phyloP scores from a whole-genome alignment of 2,888 invertebrate species.

The Petrolisthes cinctipes region DNA sequence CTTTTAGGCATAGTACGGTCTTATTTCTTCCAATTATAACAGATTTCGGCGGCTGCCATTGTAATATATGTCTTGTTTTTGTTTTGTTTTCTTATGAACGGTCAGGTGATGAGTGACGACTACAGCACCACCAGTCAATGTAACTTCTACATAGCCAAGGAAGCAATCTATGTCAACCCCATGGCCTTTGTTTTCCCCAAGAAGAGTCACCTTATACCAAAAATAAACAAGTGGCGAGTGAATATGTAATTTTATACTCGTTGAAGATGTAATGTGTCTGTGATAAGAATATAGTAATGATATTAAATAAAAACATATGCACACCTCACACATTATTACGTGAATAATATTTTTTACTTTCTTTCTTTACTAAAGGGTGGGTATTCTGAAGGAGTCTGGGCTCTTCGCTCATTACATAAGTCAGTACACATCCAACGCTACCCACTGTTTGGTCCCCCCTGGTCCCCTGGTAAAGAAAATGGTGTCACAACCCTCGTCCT shows the following conservation, averaged over 20 bases:
- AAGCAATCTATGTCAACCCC: conserved; percentile 25
- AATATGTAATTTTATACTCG: too few species aligned
- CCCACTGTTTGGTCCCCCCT: conserved; percentile 20
- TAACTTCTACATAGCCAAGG: conserved; percentile 58
- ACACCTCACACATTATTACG: too few species aligned
- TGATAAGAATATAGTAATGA: too few species aligned
- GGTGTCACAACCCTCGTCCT: conserved; percentile 18
- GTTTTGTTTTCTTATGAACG: neutral
- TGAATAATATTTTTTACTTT: too few species aligned
- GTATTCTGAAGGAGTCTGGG: conserved; percentile 32
- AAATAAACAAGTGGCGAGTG: conserved; percentile 49
- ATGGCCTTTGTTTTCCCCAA: conserved; percentile 55
- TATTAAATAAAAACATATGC: too few species aligned
- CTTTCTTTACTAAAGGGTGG: conserved; percentile 25
- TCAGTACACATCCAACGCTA: conserved; percentile 15
- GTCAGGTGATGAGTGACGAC: conserved; percentile 58
- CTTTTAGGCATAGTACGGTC: too few species aligned
- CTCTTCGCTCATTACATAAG: conserved; percentile 1
- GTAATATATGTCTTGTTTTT: too few species aligned
- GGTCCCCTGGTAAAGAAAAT: conserved; percentile 36
- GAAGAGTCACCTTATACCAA: conserved; percentile 28
- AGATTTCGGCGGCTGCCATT: too few species aligned
- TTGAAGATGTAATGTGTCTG: too few species aligned
- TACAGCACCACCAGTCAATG: too few species aligned
- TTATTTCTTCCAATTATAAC: too few species aligned